phyloP scores from a whole-genome alignment of 2,113 vertebrate species.

The Cisticola juncidis region DNA sequence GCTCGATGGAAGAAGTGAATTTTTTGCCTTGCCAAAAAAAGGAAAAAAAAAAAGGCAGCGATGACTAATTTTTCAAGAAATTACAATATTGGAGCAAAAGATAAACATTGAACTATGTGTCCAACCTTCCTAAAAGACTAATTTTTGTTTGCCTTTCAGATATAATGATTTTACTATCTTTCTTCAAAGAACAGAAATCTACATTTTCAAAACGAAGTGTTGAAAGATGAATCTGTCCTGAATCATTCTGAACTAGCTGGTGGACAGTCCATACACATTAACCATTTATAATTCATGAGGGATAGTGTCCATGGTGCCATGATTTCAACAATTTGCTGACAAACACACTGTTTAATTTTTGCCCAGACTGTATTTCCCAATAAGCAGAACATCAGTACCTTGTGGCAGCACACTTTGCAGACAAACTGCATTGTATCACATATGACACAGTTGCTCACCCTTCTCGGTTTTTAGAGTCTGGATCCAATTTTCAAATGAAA shows the following conservation, averaged over 20 bases:
- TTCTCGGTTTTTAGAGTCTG: conserved; percentile 66
- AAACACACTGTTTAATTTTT: conserved; percentile 29
- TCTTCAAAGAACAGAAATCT: conserved; percentile 64
- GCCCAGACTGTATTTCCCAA: not conserved
- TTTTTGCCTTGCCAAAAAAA: not conserved
- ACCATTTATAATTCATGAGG: not conserved
- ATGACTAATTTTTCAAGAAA: not conserved
- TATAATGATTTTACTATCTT: conserved; percentile 56
- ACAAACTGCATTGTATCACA: not conserved
- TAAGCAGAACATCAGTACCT: not conserved
- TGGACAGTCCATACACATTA: not conserved
- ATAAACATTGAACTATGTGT: not conserved
- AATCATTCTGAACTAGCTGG: conserved; percentile 25
- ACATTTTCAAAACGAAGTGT: conserved; percentile 52
- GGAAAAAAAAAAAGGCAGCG: not conserved
- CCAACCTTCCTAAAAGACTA: conserved; percentile 10
- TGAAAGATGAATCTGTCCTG: conserved; percentile 36
- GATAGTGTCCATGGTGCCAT: not conserved
- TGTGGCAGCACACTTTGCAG: conserved; percentile 5
- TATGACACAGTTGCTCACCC: conserved; percentile 19
- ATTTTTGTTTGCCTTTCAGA: conserved; percentile 21
- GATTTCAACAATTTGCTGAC: conserved; percentile 15
- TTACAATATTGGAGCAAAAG: not conserved
- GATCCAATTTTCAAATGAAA: conserved; percentile 77
- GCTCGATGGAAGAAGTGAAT: not conserved